Conservation (phyloP, 2,797 vertebrate genomes). For the Melanotaenia parkinsoni region DNA sequence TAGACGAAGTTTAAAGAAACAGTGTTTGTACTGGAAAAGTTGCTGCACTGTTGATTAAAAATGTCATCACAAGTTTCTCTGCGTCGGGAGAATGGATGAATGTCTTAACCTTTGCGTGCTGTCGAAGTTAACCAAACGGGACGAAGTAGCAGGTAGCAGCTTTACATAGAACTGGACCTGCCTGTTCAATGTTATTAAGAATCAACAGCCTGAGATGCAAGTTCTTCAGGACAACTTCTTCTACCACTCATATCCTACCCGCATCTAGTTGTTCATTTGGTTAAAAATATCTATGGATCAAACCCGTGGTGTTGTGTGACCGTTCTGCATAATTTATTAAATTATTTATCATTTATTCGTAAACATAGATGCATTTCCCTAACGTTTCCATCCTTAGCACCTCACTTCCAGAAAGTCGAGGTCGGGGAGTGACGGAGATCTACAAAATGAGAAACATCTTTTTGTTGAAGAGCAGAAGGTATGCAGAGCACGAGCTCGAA, state of each 20-base stretch:
- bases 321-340: constrained; percentile 11
- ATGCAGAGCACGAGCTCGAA: constrained; percentile 82
- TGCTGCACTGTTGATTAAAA: neutral
- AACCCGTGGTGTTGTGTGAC: neutral
- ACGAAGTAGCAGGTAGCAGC: constrained; percentile 16
- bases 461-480: constrained; percentile 88
- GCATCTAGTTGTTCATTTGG: neutral
- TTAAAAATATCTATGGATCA: neutral
- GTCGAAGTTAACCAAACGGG: constrained; percentile 21
- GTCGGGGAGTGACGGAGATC: constrained; percentile 73
- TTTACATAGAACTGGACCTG: constrained; percentile 1
- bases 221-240: constrained; percentile 64
- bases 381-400: constrained; percentile 77
- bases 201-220: constrained; percentile 60
- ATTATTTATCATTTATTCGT: neutral
- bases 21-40: neutral
- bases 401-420: constrained; percentile 71
- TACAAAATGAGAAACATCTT: constrained; percentile 81
- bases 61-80: neutral
- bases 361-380: neutral
- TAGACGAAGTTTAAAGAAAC: neutral
- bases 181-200: constrained; percentile 11
- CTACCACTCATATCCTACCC: constrained; percentile 78
- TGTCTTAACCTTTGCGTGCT: neutral
- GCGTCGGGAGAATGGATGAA: constrained; percentile 27